Conservation (phyloP, 2,888 invertebrate genomes). For the Erebia aethiops region DNA sequence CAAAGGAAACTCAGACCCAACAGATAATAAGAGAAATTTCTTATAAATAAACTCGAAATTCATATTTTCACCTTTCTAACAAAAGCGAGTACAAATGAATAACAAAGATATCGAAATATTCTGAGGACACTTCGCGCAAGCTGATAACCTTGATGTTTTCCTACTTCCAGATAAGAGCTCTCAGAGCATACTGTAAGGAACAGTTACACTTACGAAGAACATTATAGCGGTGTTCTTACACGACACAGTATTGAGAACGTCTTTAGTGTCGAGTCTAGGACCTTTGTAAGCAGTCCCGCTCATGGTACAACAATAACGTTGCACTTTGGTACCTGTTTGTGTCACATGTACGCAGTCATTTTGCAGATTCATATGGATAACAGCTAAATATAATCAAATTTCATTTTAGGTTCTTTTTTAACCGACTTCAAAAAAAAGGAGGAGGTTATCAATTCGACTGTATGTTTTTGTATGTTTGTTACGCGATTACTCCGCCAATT, state of each 20-base stretch:
- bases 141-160: constrained; percentile 47
- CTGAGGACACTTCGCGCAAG: constrained; percentile 36
- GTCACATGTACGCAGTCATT: constrained; percentile 39
- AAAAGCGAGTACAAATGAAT: constrained; percentile 19
- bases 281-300: constrained; percentile 49
- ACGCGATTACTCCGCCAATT: too few relatives aligned
- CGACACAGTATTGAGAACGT: constrained; percentile 46
- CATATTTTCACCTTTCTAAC: constrained; percentile 19
- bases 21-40: neutral
- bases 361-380: neutral
- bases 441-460: too few relatives aligned
- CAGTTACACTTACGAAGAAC: constrained; percentile 64
- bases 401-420: too few relatives aligned
- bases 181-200: constrained; percentile 48
- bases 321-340: constrained; percentile 57
- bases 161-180: constrained; percentile 40
- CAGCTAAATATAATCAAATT: too few relatives aligned
- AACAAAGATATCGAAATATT: constrained; percentile 35
- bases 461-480: too few relatives aligned
- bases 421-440: too few relatives aligned
- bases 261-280: constrained; percentile 38
- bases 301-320: constrained; percentile 65
- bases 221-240: constrained; percentile 61
- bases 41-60: constrained; percentile 14
- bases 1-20: neutral